Percentiles rank a stretch among this genome's conserved stretches.
Evolutionary conservation across 1,140 invertebrate genomes (phyloP).

Genomic region (Meloidogyne exigua): DNA sequence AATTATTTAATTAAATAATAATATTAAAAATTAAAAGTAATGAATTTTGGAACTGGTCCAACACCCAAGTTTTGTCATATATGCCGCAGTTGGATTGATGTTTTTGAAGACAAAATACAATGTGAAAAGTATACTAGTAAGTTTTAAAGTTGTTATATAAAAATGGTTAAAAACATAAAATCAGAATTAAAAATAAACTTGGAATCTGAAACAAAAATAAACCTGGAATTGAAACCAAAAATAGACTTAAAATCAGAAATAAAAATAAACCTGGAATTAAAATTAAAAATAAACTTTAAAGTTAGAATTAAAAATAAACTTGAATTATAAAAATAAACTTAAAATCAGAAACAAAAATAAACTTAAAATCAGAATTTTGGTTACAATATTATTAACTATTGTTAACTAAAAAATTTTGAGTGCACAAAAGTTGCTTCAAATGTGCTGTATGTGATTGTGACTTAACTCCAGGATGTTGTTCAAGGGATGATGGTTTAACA

Average conservation of each 20-base stretch:
- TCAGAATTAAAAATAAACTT: background rate
- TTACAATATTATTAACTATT: too few relatives aligned
- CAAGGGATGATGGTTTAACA: slow-evolving; percentile 25
- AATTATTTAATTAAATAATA: background rate
- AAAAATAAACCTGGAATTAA: too few relatives aligned
- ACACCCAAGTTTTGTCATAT: slow-evolving; percentile 24
- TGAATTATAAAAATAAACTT: background rate
- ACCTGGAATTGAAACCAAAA: background rate
- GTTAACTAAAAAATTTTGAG: background rate
- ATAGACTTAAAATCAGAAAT: too few relatives aligned
- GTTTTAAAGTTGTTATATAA: too few relatives aligned
- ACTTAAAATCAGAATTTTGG: too few relatives aligned
- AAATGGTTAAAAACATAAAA: too few relatives aligned
- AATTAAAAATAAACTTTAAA: too few relatives aligned
- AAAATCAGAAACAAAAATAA: too few relatives aligned
- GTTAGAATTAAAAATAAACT: background rate
- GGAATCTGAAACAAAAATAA: background rate
- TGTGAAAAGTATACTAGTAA: slow-evolving; percentile 25
- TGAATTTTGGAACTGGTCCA: slow-evolving; percentile 25
- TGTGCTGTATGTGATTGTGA: slow-evolving; percentile 29
- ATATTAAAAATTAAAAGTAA: background rate
- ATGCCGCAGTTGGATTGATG: slow-evolving; percentile 17
- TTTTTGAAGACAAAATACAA: slow-evolving; percentile 23
- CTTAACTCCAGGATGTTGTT: slow-evolving; percentile 24
- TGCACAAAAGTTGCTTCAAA: slow-evolving; percentile 29